Conservation (phyloP, 2,797 vertebrate genomes). For the Coilia nasus region DNA sequence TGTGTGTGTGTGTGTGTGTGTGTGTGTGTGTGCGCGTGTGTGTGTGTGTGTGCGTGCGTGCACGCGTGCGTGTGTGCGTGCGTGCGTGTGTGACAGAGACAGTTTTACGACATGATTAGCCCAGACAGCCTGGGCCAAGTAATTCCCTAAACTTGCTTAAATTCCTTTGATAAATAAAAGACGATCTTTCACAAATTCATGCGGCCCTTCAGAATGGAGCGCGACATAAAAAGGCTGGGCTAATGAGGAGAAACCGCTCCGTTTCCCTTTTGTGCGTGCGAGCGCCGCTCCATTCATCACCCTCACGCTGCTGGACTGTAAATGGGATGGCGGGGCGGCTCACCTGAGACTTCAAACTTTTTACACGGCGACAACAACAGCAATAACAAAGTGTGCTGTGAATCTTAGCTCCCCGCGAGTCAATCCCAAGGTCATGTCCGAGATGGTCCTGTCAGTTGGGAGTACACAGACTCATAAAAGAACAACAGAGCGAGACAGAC, state of each 20-base stretch:
- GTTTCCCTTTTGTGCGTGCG: background rate
- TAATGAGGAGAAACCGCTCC: slow-evolving; percentile 21
- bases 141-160: slow-evolving; percentile 67
- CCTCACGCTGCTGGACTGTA: background rate
- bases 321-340: background rate
- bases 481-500: background rate
- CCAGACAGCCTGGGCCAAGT: slow-evolving; percentile 70
- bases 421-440: background rate
- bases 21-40: background rate
- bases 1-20: background rate
- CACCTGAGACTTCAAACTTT: slow-evolving; percentile 18
- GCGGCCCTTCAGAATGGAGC: background rate
- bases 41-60: background rate
- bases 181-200: slow-evolving; percentile 12
- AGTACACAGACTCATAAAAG: slow-evolving; percentile 26
- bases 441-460: slow-evolving; percentile 12
- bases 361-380: background rate
- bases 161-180: slow-evolving; percentile 26
- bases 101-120: slow-evolving; percentile 72
- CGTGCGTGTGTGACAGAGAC: slow-evolving; percentile 50
- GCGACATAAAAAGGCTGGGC: slow-evolving; percentile 2
- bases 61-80: background rate
- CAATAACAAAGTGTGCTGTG: slow-evolving; percentile 10
- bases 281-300: background rate
- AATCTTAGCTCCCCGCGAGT: slow-evolving; percentile 1